Base-by-base conservation (phyloP, 2,888 invertebrate species). In the Dynastes grantii region DNA sequence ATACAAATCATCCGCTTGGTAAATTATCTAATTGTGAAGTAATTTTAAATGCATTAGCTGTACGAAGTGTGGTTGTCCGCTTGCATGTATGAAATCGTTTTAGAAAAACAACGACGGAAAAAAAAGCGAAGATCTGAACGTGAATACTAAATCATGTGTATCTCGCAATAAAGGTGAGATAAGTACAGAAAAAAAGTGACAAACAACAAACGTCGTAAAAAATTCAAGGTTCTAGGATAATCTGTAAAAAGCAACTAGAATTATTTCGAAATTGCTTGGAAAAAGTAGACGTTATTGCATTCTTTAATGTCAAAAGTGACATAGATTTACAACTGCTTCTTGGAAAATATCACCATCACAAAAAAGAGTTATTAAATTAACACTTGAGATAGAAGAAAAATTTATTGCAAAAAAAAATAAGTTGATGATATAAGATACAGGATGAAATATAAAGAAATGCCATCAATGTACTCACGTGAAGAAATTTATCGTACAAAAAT, bases 161-260 rank as follows among this genome's bases (percentile, higher is more conserved):
- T 71, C 55, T 71, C 65, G 53, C 71, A 71, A 55, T 55, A 71
- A 71, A 71, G 55, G 71, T 71, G 53, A 45, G 11, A 45, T 45
- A 71, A 71, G 16, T 32, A 29, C n/a, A 37, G 29, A 55, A 71
- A 71, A 70, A 16, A 16, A n/a, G 9, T 37, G 55, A 32, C 32
- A 16, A 68, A 68, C 49, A 68, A 27, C 51, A 68, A 32, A 51
- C 49, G n/a, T 27, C 29, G 55, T 55, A 71, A 71, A 71, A 71
- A 71, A 55, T 16, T 55, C 71, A 71, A 71, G 71, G 71, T 58
- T 55, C 45, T 8, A 8, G 29, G 37, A 55, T 55, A 8, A 55
- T 53, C 16, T 37, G 6, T 27, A 71, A n/a, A 71, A 2, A 45
- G 45, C 45, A 45, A 37, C 32, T 37, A 27, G 13, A 29, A 29